These are phyloP conservation scores for Cheilosia urbana DNA, from an alignment of 2,888 invertebrate species.

Conservation along the genomic window DNA sequence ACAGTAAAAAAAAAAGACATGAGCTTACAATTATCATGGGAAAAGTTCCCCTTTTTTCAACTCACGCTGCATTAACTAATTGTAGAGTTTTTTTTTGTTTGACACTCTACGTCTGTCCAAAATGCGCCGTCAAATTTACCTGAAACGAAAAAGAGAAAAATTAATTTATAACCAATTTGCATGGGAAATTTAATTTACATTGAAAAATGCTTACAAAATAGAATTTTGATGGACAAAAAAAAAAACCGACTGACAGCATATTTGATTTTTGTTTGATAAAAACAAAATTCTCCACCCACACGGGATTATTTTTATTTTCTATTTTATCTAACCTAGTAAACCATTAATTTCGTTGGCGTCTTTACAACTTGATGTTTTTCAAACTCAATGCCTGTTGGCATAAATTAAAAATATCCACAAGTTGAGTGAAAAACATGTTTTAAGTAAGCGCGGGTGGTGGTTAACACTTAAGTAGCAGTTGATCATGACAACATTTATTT, in stretches of 20 bases:
- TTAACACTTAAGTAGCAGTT: neutral
- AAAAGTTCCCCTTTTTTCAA: conserved; percentile 16
- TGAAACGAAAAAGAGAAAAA: conserved; percentile 45
- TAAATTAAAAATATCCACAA: conserved; percentile 34
- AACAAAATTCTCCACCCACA: conserved; percentile 34
- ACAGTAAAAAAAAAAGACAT: conserved; percentile 10
- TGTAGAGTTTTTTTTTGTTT: conserved; percentile 7
- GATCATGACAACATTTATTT: conserved; percentile 11
- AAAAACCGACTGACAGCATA: neutral
- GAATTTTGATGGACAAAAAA: conserved; percentile 2
- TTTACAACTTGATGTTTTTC: conserved; percentile 1
- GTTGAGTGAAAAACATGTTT: conserved; percentile 45
- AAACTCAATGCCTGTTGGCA: conserved; percentile 14
- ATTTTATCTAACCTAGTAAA: conserved; percentile 6
- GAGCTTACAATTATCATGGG: conserved; percentile 32
- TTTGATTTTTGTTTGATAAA: conserved; percentile 11
- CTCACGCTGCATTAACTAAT: conserved; percentile 37
- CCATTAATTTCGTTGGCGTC: conserved; percentile 12
- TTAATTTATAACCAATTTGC: conserved; percentile 27
- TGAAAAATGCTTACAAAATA: conserved; percentile 22
- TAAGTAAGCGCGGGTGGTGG: neutral
- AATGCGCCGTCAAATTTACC: conserved; percentile 36
- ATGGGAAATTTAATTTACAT: conserved; percentile 31
- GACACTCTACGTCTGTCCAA: conserved; percentile 10
- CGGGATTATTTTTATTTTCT: conserved; percentile 9